phyloP scores from a whole-genome alignment of 2,888 invertebrate genomes.

The Yponomeuta malinellus region DNA sequence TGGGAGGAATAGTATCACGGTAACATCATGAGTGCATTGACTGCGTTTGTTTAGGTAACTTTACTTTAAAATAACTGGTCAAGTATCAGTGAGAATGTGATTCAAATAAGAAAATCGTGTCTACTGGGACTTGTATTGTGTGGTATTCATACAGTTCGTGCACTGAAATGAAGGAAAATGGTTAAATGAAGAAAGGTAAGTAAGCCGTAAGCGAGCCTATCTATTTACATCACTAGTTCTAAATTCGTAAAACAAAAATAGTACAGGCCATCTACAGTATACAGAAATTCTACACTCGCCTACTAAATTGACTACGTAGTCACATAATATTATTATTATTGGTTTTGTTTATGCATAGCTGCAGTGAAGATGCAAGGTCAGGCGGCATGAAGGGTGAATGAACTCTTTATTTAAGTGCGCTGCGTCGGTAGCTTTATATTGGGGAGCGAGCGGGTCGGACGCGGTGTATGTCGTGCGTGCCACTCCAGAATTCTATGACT shows the following conservation, averaged over 20 bases:
- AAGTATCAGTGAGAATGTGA: neutral
- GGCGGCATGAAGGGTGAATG: conserved; percentile 32
- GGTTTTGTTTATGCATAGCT: neutral
- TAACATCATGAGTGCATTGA: conserved; percentile 5
- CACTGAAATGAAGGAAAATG: neutral
- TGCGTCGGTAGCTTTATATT: conserved; percentile 31
- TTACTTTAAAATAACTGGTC: neutral
- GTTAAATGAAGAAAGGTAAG: neutral
- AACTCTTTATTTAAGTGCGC: conserved; percentile 28
- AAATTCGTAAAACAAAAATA: neutral
- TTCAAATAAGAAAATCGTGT: neutral
- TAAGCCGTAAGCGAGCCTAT: too few relatives aligned
- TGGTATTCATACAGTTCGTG: neutral
- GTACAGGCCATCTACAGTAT: neutral
- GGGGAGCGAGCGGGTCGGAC: conserved; percentile 27
- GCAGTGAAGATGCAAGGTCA: conserved; percentile 11
- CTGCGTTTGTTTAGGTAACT: neutral
- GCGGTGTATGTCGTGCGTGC: neutral
- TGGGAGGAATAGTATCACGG: neutral
- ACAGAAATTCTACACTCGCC: neutral
- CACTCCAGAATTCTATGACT: neutral
- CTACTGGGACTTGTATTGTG: neutral
- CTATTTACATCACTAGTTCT: neutral
- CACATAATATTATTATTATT: neutral
- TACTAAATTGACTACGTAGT: neutral